Percentiles rank a stretch among this genome's conserved stretches.
Conservation (phyloP, 2,888 invertebrate species). For the Beris morrisii region DNA sequence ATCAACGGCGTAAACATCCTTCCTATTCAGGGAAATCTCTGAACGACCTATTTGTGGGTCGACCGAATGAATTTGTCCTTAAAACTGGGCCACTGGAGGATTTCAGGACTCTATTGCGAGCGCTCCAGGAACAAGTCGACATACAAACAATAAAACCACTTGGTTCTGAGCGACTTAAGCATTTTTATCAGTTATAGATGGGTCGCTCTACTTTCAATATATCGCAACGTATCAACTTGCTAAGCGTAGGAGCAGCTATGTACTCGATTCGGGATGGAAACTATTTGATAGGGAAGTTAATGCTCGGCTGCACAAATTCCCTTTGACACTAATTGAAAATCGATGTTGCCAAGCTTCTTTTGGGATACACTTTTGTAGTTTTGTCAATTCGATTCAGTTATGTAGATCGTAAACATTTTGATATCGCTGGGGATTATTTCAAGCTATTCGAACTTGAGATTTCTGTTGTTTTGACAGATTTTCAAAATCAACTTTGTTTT, state of each 20-base stretch:
- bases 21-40: conserved; percentile 26
- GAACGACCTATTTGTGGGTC: conserved; percentile 23
- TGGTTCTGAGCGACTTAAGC: conserved; percentile 24
- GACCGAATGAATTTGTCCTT: conserved; percentile 27
- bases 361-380: neutral
- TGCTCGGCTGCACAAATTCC: conserved; percentile 25
- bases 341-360: conserved; percentile 11
- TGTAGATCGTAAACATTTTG: conserved; percentile 27
- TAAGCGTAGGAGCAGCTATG: no score
- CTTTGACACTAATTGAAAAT: conserved; percentile 31
- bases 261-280: conserved; percentile 3
- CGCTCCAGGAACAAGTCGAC: neutral
- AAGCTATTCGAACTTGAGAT: no score
- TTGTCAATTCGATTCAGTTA: neutral
- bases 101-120: neutral
- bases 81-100: conserved; percentile 24
- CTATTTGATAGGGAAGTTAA: conserved; percentile 29
- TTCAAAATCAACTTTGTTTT: no score
- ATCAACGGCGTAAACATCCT: conserved; percentile 27
- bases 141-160: conserved; percentile 16
- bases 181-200: conserved; percentile 32
- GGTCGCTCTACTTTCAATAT: no score
- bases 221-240: no score
- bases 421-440: no score
- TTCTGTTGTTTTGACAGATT: no score